phyloP scores from a whole-genome alignment of 2,888 invertebrate species.

The Tyria jacobaeae region DNA sequence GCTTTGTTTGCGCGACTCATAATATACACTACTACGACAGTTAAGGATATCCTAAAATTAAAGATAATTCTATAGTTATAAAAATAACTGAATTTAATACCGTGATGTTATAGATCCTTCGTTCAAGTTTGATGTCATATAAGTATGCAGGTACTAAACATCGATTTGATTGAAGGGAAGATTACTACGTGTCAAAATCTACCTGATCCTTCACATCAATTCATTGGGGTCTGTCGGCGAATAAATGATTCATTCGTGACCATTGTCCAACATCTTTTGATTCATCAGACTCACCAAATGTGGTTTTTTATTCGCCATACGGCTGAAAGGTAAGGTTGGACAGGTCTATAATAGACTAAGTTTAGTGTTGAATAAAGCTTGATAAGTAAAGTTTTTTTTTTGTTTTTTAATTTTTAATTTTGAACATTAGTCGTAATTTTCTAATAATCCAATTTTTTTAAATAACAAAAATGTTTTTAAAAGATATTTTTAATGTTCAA shows the following conservation, averaged over 20 bases:
- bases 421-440: neutral
- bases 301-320: slow-evolving; percentile 67
- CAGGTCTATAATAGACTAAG: slow-evolving; percentile 66
- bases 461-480: no score
- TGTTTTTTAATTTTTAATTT: slow-evolving; percentile 36
- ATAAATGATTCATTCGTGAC: slow-evolving; percentile 76
- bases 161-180: slow-evolving; percentile 69
- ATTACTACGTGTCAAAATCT: slow-evolving; percentile 75
- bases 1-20: no score
- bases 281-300: slow-evolving; percentile 68
- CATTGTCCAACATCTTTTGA: slow-evolving; percentile 85
- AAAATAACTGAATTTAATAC: neutral
- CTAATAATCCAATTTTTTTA: no score
- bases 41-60: neutral
- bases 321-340: slow-evolving; percentile 70
- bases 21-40: neutral
- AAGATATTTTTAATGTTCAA: no score
- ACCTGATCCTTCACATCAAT: slow-evolving; percentile 79
- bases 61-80: neutral
- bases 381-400: slow-evolving; percentile 57
- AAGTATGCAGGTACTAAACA: slow-evolving; percentile 41
- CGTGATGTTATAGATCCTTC: neutral
- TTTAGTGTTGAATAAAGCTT: slow-evolving; percentile 60
- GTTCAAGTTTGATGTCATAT: slow-evolving; percentile 16
- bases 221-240: slow-evolving; percentile 63